These are phyloP conservation scores for Keiferia lycopersicella DNA, from an alignment of 2,888 invertebrate species.

Conservation along the genomic window DNA sequence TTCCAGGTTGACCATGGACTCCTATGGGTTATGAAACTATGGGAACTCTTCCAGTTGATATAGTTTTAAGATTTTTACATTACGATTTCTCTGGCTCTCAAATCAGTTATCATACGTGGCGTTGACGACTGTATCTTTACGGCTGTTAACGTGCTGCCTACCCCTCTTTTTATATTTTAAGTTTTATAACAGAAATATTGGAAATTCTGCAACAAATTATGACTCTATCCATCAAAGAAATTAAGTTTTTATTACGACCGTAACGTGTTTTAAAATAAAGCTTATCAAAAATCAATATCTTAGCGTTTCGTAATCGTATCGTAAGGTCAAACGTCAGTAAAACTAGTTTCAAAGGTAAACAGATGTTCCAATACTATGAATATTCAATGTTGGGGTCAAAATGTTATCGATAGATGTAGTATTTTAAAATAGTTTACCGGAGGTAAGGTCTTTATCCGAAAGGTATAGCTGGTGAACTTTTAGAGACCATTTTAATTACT, in stretches of 20 bases:
- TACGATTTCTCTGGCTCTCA: too few species aligned
- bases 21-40: too few species aligned
- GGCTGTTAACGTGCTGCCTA: too few species aligned
- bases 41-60: too few species aligned
- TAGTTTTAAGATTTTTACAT: too few species aligned
- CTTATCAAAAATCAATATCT: constrained; percentile 15
- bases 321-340: constrained; percentile 26
- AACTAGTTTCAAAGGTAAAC: constrained; percentile 28
- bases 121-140: too few species aligned
- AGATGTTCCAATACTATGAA: constrained; percentile 30
- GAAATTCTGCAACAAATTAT: not conserved
- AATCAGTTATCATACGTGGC: too few species aligned
- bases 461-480: too few species aligned
- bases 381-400: constrained; percentile 23
- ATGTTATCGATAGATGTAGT: not conserved
- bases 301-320: not conserved
- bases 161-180: too few species aligned
- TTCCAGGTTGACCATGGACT: too few species aligned
- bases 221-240: not conserved
- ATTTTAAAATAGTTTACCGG: not conserved
- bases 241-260: not conserved
- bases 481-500: too few species aligned
- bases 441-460: not conserved
- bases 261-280: not conserved
- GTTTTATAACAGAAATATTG: not conserved